These are phyloP conservation scores for Periophthalmodon schlosseri DNA, from an alignment of 2,113 vertebrate genomes.

Conservation along the genomic window DNA sequence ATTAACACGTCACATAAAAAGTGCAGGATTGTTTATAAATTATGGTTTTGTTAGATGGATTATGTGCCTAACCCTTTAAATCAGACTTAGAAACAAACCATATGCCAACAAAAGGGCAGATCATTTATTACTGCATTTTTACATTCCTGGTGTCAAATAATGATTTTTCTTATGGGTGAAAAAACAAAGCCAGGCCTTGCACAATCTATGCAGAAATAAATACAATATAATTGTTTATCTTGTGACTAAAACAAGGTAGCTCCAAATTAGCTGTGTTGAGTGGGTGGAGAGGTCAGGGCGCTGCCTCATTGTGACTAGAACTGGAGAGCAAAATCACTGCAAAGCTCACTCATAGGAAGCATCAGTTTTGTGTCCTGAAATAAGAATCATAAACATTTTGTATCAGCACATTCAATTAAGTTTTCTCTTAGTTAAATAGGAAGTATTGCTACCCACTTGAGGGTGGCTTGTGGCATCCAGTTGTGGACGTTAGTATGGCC, in stretches of 20 bases:
- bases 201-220: neutral
- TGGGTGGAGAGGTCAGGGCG: conserved; percentile 14
- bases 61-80: conserved; percentile 3
- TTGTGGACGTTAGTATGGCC: conserved; percentile 27
- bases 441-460: conserved; percentile 29
- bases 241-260: neutral
- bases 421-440: neutral
- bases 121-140: neutral
- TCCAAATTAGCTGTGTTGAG: conserved; percentile 3
- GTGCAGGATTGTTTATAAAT: conserved; percentile 10
- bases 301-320: conserved; percentile 22
- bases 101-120: conserved; percentile 14
- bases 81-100: conserved; percentile 21
- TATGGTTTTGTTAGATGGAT: conserved; percentile 3
- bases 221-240: neutral
- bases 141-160: neutral
- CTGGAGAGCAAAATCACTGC: conserved; percentile 15
- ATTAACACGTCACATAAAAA: conserved; percentile 12
- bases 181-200: neutral
- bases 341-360: conserved; percentile 33
- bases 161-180: neutral
- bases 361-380: conserved; percentile 40
- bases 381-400: conserved; percentile 12
- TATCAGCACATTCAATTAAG: neutral
- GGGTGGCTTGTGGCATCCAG: conserved; percentile 32